Conservation (phyloP, 2,888 invertebrate species). For the Bunonema sp. region DNA sequence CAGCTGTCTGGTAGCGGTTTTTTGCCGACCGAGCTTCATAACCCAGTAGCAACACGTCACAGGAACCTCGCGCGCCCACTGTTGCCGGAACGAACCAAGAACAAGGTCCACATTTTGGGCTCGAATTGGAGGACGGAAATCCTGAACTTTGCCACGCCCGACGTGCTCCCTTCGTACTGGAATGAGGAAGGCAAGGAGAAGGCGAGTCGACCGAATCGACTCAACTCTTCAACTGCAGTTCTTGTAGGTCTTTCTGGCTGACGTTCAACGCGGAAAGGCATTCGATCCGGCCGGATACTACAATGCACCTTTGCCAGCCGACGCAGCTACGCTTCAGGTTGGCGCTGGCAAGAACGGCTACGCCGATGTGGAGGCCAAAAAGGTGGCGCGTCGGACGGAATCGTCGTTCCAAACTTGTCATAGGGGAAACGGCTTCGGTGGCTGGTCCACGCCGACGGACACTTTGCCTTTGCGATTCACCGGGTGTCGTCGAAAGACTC, state of each 20-base stretch:
- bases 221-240: conserved; percentile 1
- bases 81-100: conserved; percentile 32
- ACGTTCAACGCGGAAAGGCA: background rate
- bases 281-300: conserved; percentile 12
- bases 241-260: background rate
- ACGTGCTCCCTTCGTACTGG: conserved; percentile 34
- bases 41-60: background rate
- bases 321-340: conserved; percentile 15
- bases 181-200: conserved; percentile 23
- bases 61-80: conserved; percentile 33
- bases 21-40: background rate
- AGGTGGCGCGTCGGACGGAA: conserved; percentile 9
- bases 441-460: conserved; percentile 32
- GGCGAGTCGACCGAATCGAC: conserved; percentile 3
- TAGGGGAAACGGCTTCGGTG: conserved; percentile 24
- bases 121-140: conserved; percentile 11
- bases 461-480: conserved; percentile 37
- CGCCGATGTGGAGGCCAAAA: conserved; percentile 18
- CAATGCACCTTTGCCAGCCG: conserved; percentile 12
- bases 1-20: conserved; percentile 14
- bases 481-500: conserved; percentile 11
- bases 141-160: conserved; percentile 24
- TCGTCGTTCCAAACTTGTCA: background rate
- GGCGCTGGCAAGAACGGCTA: conserved; percentile 27
- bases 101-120: conserved; percentile 14